Evolutionary conservation across 2,888 invertebrate species (phyloP).

Genomic region (Hedya salicella): DNA sequence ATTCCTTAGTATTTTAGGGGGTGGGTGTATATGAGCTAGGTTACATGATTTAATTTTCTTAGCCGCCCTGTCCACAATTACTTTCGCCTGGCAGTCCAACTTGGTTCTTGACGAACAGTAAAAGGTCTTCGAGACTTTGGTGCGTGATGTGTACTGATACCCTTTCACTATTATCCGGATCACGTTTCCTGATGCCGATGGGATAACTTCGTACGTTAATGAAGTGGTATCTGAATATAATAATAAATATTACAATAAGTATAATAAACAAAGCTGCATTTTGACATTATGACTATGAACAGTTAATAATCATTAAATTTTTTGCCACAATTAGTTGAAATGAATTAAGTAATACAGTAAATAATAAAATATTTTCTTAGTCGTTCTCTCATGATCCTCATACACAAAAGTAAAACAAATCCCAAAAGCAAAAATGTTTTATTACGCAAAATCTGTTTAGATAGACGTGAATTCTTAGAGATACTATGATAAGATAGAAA

Average conservation of each 20-base stretch:
- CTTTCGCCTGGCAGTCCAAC: conserved; percentile 51
- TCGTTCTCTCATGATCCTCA: too few relatives aligned
- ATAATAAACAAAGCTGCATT: too few relatives aligned
- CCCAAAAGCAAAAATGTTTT: conserved; percentile 13
- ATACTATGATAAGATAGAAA: not conserved
- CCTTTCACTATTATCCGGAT: conserved; percentile 53
- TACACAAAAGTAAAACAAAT: not conserved
- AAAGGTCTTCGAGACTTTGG: conserved; percentile 50
- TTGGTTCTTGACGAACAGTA: conserved; percentile 57
- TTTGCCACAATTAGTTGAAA: too few relatives aligned
- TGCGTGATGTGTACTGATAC: conserved; percentile 56
- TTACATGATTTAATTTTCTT: conserved; percentile 42
- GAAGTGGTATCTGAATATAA: conserved; percentile 37
- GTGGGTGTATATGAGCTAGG: conserved; percentile 53
- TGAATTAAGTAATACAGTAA: too few relatives aligned
- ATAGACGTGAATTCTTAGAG: not conserved
- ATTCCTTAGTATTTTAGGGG: conserved; percentile 46
- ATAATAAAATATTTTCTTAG: too few relatives aligned
- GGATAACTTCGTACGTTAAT: conserved; percentile 49
- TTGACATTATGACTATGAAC: too few relatives aligned
- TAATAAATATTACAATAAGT: too few relatives aligned
- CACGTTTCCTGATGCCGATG: conserved; percentile 51
- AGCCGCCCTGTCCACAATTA: conserved; percentile 40
- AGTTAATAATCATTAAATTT: too few relatives aligned
- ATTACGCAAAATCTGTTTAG: conserved; percentile 4